Base-by-base conservation (phyloP, 2,113 vertebrate species). In the Psophia crepitans region DNA sequence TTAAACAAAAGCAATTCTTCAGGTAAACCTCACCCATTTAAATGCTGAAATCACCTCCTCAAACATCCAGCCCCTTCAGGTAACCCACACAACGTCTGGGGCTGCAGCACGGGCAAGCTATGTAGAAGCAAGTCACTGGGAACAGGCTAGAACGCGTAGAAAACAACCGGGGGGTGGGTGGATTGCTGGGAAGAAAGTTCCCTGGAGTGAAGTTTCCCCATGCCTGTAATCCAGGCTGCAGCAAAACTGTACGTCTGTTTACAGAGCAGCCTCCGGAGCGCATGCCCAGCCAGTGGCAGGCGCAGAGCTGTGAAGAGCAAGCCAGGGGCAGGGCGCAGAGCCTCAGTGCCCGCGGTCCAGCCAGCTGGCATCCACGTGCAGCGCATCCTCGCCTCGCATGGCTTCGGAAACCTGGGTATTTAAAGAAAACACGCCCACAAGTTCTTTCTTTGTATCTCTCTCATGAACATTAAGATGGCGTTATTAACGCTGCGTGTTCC, bases 271-370 rank as follows among this genome's bases (percentile, higher is more conserved):
- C 53, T 56, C 24, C 74, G 14, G 68, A 7, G 2, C 12, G 57
- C 77, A 63, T 1, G 1, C 43, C 17, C 28, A 37, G 41, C 3
- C 1, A 70, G 43, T 7, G 33, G 23, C 3, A n/a, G n/a, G n/a
- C 18, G 1, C 0, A 37, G 48, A 77, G 46, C 39, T 4, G 0
- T 6, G 68, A 43, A 1, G 4, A 33, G 32, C 27, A 28, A 48
- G 37, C 12, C 63, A 54, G 56, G 41, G 23, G 15, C 23, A 11
- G 61, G 37, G 43, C 32, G 22, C n/a, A 35, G 65, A 89, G n/a
- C 58, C 53, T 30, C 14, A 18, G 1, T 2, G 4, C 8, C 8
- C 3, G 7, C 22, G 0, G 4, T 12, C 87, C 4, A 4, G 8
- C 57, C 68, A 44, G 18, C n/a, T 41, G 46, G 19, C 14, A 39